Evolutionary conservation across 1,140 invertebrate genomes (phyloP).

Genomic region (Drosophila pandora): DNA sequence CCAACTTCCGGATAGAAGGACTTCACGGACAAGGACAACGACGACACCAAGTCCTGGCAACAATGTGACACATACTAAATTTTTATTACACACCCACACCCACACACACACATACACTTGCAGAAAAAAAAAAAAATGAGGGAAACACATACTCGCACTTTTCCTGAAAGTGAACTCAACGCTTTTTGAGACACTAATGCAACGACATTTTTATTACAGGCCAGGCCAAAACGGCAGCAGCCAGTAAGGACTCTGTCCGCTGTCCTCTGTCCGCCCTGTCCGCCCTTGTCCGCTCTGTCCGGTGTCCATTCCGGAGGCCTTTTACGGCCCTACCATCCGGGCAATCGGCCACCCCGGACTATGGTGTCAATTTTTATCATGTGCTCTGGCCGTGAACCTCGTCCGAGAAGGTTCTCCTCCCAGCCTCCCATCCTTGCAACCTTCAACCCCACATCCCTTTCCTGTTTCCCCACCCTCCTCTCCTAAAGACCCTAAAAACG

Average conservation of each 20-base stretch:
- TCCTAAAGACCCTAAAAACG: constrained; percentile 24
- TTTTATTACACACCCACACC: constrained; percentile 64
- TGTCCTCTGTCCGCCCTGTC: not conserved
- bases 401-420: not conserved
- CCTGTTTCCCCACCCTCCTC: not conserved
- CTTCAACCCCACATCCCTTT: not conserved
- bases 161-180: constrained; percentile 19
- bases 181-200: constrained; percentile 64
- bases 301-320: constrained; percentile 32
- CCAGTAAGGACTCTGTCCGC: constrained; percentile 1
- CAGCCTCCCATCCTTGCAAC: not conserved
- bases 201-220: constrained; percentile 77
- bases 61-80: constrained; percentile 80
- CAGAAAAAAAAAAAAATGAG: not conserved
- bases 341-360: constrained; percentile 8
- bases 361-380: constrained; percentile 80
- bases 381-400: constrained; percentile 63
- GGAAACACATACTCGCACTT: constrained; percentile 4
- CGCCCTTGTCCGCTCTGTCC: not conserved
- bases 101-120: constrained; percentile 7
- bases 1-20: constrained; percentile 58
- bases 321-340: constrained; percentile 43
- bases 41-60: constrained; percentile 27
- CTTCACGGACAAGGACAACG: not conserved
- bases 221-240: constrained; percentile 54